These are phyloP conservation scores for Sarcophilus harrisii DNA, from an alignment of 2,797 vertebrate species.

Conservation along the genomic window DNA sequence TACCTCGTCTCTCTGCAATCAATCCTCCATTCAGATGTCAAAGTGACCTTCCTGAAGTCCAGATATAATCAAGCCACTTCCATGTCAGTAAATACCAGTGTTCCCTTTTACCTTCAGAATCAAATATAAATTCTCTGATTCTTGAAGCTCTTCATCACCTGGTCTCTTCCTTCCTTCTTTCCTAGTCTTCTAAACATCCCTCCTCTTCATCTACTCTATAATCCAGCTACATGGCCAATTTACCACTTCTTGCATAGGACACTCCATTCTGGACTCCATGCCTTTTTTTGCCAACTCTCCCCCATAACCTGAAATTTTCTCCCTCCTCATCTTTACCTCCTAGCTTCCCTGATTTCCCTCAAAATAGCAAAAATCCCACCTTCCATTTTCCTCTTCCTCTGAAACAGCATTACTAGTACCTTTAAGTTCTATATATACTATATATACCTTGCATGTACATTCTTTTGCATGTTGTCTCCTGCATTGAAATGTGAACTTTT, in stretches of 20 bases:
- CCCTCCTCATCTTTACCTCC: background rate
- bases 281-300: background rate
- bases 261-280: background rate
- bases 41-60: background rate
- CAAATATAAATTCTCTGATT: background rate
- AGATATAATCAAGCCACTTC: background rate
- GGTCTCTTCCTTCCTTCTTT: background rate
- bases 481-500: background rate
- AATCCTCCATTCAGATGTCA: background rate
- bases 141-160: background rate
- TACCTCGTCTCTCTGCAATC: background rate
- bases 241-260: background rate
- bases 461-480: background rate
- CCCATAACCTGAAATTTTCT: background rate
- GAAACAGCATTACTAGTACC: background rate
- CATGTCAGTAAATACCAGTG: background rate
- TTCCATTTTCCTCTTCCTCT: background rate
- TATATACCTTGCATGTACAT: background rate
- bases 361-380: background rate
- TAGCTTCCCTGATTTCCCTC: background rate
- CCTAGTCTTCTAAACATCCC: background rate
- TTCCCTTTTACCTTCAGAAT: background rate
- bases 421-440: background rate
- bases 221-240: background rate
- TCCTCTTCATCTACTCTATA: background rate